Conservation (phyloP, 2,113 vertebrate genomes). For the Paramisgurnus dabryanus region DNA sequence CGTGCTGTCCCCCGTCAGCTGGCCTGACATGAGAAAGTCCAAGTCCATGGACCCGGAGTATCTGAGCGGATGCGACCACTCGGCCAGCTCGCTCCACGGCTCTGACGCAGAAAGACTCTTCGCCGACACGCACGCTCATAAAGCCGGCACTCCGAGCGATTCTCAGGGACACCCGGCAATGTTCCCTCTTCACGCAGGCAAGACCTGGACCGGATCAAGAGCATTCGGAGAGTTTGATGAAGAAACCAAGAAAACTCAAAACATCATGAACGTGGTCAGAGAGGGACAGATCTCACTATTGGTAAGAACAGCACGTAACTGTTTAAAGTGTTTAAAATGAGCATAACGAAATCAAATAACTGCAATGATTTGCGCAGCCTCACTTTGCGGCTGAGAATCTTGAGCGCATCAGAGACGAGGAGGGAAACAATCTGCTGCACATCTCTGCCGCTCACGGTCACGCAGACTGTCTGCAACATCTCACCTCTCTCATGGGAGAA, state of each 20-base stretch:
- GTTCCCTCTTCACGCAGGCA: constrained; percentile 73
- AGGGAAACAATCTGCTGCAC: constrained; percentile 92
- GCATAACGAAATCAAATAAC: neutral
- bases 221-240: constrained; percentile 78
- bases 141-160: constrained; percentile 63
- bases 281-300: constrained; percentile 95
- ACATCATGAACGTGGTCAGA: constrained; percentile 94
- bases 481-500: constrained; percentile 97
- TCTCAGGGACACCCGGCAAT: constrained; percentile 73
- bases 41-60: constrained; percentile 79
- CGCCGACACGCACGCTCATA: constrained; percentile 75
- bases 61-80: constrained; percentile 66
- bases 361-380: constrained; percentile 73
- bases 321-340: neutral
- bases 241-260: constrained; percentile 87
- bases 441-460: constrained; percentile 89
- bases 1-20: constrained; percentile 89
- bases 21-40: constrained; percentile 84
- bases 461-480: constrained; percentile 93
- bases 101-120: constrained; percentile 82
- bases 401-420: constrained; percentile 91
- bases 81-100: constrained; percentile 74
- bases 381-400: constrained; percentile 95
- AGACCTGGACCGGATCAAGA: constrained; percentile 69
- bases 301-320: constrained; percentile 73